Percentiles rank a stretch among this genome's conserved stretches.
Evolutionary conservation across 2,888 invertebrate species (phyloP).

Genomic region (Polydrusus cervinus): DNA sequence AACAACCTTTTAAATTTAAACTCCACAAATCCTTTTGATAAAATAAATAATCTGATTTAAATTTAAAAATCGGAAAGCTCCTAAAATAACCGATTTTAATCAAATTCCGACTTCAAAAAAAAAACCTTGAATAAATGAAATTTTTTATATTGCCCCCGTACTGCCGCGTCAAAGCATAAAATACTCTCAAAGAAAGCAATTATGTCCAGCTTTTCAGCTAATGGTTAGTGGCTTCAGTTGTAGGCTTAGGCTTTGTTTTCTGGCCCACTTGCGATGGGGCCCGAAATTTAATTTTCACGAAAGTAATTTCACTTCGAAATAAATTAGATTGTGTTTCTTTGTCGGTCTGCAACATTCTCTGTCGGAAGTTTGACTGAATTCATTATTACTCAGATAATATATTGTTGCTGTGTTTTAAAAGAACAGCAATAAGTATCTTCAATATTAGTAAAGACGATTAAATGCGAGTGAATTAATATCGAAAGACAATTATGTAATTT

Average conservation of each 20-base stretch:
- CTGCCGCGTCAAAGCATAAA: slow-evolving; percentile 17
- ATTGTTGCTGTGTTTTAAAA: too few relatives aligned
- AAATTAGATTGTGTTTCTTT: slow-evolving; percentile 45
- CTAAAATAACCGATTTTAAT: too few relatives aligned
- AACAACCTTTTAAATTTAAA: too few relatives aligned
- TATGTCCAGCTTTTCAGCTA: slow-evolving; percentile 40
- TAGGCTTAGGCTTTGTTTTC: slow-evolving; percentile 43
- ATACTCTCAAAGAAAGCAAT: slow-evolving; percentile 42
- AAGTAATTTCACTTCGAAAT: slow-evolving; percentile 39
- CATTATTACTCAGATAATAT: too few relatives aligned
- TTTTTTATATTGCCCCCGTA: neutral
- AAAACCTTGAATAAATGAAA: neutral
- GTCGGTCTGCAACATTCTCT: slow-evolving; percentile 22
- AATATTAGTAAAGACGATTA: too few relatives aligned
- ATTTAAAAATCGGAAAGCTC: too few relatives aligned
- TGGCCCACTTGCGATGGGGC: slow-evolving; percentile 29
- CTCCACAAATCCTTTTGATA: too few relatives aligned
- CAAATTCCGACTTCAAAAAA: neutral
- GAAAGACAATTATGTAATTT: too few relatives aligned
- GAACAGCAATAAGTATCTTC: too few relatives aligned
- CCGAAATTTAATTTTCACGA: slow-evolving; percentile 45
- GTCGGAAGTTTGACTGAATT: slow-evolving; percentile 4
- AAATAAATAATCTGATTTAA: too few relatives aligned
- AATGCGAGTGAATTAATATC: too few relatives aligned
- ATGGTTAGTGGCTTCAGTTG: slow-evolving; percentile 15